Percentiles rank a stretch among this genome's conserved stretches.
These are phyloP conservation scores for Meiosimyza platycephala DNA, from an alignment of 2,888 invertebrate genomes.

Conservation along the genomic window DNA sequence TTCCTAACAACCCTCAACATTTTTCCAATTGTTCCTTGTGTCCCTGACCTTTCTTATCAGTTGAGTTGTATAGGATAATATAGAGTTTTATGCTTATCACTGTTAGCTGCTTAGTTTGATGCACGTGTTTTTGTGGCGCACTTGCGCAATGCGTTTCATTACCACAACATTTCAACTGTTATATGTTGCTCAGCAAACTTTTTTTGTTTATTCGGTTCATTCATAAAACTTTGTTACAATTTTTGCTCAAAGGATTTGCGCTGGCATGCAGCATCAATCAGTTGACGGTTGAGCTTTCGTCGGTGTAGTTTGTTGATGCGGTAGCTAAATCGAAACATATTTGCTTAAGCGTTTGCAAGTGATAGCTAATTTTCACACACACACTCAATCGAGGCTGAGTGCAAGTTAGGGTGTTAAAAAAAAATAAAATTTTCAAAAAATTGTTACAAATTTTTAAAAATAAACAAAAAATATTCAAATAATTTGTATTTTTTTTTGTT, in stretches of 20 bases:
- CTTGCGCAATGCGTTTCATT: too few species aligned
- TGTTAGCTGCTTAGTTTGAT: not conserved
- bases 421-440: too few species aligned
- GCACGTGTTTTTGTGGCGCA: too few species aligned
- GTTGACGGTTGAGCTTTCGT: constrained; percentile 40
- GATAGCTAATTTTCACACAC: not conserved
- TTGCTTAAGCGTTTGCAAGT: constrained; percentile 15
- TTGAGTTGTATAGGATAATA: not conserved
- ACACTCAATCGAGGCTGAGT: too few species aligned
- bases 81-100: constrained; percentile 15
- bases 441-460: too few species aligned
- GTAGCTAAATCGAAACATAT: constrained; percentile 12
- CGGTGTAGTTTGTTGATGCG: constrained; percentile 37
- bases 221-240: constrained; percentile 27
- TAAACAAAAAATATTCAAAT: too few species aligned
- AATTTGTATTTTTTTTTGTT: too few species aligned
- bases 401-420: too few species aligned
- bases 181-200: too few species aligned
- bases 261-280: constrained; percentile 24
- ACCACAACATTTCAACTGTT: too few species aligned
- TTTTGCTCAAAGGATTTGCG: not conserved
- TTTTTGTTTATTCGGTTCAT: constrained; percentile 26
- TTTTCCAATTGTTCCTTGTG: not conserved
- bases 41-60: constrained; percentile 27
- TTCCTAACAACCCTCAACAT: too few species aligned